Base-by-base conservation (phyloP, 2,888 invertebrate genomes). In the Perithous albicinctus region DNA sequence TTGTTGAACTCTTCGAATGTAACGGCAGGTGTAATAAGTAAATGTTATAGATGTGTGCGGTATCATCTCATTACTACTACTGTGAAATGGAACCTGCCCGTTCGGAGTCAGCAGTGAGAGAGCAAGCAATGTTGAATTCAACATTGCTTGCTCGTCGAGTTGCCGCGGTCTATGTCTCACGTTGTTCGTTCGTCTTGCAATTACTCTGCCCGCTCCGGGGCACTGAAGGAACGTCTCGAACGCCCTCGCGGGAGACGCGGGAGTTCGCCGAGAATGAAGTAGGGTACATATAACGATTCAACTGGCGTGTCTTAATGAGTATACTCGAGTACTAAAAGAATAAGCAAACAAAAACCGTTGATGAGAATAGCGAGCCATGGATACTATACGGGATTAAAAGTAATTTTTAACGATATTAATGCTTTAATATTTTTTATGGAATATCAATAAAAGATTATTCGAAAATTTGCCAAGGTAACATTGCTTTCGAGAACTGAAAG, bases 221-320 rank as follows among this genome's bases (percentile, higher is more conserved):
- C 80, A 69, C 73, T 61, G 77, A 69, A 69, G 80, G 73, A 77
- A 73, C 73, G 61, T 77, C 67, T 73, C 73, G 63, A 54, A 56
- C 32, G 15, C 80, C 69, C 61, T 12, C 51, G n/a, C 32, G n/a
- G 41, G 18, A 43, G 77, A 77, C 35, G 64, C 63, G 20, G 35
- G 56, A 67, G 46, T 35, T 77, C 72, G 23, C 48, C 75, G 69
- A 64, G 69, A 75, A 80, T 69, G 61, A 75, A 75, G 69, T 56
- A 67, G 67, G 54, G 72, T 26, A 29, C 29, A 8, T 67, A 77
- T 67, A 66, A 80, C 66, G 66, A 76, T 72, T 80, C 76, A 77
- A 80, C 76, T 35, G 59, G 59, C 59, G 80, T 48, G 59, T 77
- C 77, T 81, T 77, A 81, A 81, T 81, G 77, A 81, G 63, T 77